These are phyloP conservation scores for Drosophila repleta DNA, from an alignment of 1,140 invertebrate genomes.

Conservation along the genomic window DNA sequence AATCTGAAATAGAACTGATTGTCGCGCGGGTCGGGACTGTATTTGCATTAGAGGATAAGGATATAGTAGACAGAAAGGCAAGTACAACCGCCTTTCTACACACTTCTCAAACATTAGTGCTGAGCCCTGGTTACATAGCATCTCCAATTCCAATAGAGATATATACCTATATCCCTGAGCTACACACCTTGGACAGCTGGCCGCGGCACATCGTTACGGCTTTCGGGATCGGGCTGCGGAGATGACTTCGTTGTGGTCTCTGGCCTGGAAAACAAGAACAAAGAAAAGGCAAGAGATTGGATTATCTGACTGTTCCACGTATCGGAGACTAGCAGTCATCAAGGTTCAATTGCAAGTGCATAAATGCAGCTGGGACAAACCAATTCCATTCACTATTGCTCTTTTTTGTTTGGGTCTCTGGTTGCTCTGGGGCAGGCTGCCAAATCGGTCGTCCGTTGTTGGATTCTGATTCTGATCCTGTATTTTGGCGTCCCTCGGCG, in stretches of 20 bases:
- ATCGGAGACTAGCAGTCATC: constrained; percentile 12
- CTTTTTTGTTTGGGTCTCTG: too few species aligned
- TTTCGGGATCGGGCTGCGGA: constrained; percentile 19
- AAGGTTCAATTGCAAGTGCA: constrained; percentile 16
- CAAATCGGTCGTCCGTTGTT: too few species aligned
- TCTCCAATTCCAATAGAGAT: not conserved
- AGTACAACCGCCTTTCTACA: too few species aligned
- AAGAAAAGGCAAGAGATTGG: not conserved
- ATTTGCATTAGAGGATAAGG: too few species aligned
- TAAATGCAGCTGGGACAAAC: constrained; percentile 27
- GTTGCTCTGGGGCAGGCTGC: too few species aligned
- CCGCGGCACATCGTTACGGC: constrained; percentile 21
- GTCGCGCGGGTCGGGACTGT: too few species aligned
- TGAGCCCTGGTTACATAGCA: too few species aligned
- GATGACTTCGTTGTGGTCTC: constrained; percentile 31
- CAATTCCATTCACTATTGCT: not conserved
- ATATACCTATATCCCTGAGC: too few species aligned
- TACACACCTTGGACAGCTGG: constrained; percentile 29
- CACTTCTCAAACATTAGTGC: too few species aligned
- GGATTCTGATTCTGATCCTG: too few species aligned
- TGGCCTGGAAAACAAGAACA: constrained; percentile 23
- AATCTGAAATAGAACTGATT: too few species aligned
- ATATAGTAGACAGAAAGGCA: too few species aligned
- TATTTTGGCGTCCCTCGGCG: not conserved
- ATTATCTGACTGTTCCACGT: not conserved